A percentile compares a stretch with the other conserved stretches of the same genome.
phyloP scores from a whole-genome alignment of 2,888 invertebrate species.

The Atethmia centrago region DNA sequence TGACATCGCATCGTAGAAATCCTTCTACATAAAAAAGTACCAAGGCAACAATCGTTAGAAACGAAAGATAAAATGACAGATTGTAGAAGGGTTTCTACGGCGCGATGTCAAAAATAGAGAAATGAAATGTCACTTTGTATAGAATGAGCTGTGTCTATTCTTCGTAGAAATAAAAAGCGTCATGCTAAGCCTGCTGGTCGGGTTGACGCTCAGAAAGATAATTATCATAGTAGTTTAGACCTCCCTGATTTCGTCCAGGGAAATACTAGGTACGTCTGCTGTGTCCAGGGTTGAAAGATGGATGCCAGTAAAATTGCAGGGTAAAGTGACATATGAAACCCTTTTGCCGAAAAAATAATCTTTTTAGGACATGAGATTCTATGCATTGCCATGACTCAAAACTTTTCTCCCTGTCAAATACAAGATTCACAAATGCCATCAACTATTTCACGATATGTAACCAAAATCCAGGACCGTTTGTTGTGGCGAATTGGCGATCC shows the following conservation, averaged over 20 bases:
- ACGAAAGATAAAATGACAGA: too few species aligned
- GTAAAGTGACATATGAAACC: background rate
- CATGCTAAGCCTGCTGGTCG: constrained; percentile 7
- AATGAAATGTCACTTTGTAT: too few species aligned
- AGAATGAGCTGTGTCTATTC: too few species aligned
- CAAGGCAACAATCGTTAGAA: too few species aligned
- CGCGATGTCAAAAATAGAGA: too few species aligned
- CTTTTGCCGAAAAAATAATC: background rate
- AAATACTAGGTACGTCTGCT: background rate
- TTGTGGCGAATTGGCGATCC: background rate
- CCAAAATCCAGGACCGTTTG: background rate
- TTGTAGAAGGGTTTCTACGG: too few species aligned
- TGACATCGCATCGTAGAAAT: too few species aligned
- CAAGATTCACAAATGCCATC: background rate
- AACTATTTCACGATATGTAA: background rate
- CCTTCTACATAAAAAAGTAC: too few species aligned
- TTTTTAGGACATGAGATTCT: background rate
- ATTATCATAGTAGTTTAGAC: background rate
- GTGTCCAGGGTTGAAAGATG: background rate
- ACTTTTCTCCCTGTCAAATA: background rate
- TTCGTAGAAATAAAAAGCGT: too few species aligned
- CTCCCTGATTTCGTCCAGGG: background rate
- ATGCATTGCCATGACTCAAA: background rate
- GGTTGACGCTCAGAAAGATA: constrained; percentile 6
- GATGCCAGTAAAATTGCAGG: background rate